Conservation (phyloP, 2,113 vertebrate species). For the Callionymus lyra region DNA sequence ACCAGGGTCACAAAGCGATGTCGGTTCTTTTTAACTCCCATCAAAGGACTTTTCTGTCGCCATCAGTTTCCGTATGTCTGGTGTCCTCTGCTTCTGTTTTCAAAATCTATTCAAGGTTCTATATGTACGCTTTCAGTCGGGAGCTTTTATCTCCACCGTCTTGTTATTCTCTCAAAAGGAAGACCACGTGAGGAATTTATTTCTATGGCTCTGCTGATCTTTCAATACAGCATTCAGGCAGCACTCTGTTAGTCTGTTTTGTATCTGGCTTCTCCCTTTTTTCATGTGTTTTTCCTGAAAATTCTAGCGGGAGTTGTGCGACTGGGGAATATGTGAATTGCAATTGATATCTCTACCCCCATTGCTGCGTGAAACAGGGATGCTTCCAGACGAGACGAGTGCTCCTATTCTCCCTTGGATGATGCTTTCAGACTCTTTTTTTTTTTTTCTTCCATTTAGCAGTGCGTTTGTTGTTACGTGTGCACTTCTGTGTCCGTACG, state of each 20-base stretch:
- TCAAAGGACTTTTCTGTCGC: too few species aligned
- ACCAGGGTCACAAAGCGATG: too few species aligned
- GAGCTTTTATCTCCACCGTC: conserved; percentile 33
- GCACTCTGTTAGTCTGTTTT: conserved; percentile 43
- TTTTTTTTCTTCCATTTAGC: conserved; percentile 3
- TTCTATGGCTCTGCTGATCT: conserved; percentile 36
- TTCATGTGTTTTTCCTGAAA: conserved; percentile 25
- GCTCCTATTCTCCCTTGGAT: conserved; percentile 40
- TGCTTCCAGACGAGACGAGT: conserved; percentile 38
- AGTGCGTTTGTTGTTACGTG: conserved; percentile 21
- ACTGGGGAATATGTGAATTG: conserved; percentile 30
- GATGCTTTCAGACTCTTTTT: conserved; percentile 21
- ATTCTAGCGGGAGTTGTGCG: conserved; percentile 17
- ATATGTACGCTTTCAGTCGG: conserved; percentile 36
- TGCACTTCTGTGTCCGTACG: conserved; percentile 11
- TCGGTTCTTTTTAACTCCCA: too few species aligned
- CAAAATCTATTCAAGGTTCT: too few species aligned
- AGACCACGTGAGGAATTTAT: conserved; percentile 19
- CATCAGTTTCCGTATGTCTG: too few species aligned
- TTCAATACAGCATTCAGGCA: conserved; percentile 38
- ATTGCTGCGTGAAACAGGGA: conserved; percentile 25
- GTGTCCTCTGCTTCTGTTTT: too few species aligned
- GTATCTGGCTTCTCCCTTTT: conserved; percentile 34
- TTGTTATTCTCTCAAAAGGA: conserved; percentile 23
- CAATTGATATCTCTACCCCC: conserved; percentile 16